These are phyloP conservation scores for Terrapene triunguis DNA, from an alignment of 2,113 vertebrate species.

Conservation along the genomic window DNA sequence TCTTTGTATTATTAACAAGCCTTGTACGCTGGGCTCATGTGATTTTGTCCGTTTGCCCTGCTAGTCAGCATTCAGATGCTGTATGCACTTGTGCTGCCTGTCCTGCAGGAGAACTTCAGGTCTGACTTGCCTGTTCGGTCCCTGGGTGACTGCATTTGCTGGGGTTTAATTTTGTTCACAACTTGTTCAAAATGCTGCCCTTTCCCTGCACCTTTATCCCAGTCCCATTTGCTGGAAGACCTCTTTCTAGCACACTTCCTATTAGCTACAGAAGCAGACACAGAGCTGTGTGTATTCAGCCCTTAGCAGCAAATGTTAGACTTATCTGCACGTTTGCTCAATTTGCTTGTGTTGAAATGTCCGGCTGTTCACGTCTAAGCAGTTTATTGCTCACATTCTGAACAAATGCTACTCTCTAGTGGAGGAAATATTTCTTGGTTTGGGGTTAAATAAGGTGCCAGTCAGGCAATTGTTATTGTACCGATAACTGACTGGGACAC, in stretches of 20 bases:
- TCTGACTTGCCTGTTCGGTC: background rate
- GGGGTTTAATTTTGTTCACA: background rate
- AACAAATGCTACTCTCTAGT: background rate
- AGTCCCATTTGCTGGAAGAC: background rate
- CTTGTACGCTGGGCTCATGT: accelerated
- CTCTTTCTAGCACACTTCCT: background rate
- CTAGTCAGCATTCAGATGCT: background rate
- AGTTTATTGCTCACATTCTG: background rate
- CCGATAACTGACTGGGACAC: background rate
- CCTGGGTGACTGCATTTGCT: background rate
- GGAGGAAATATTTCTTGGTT: background rate
- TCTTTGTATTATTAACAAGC: background rate
- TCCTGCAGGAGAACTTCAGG: background rate
- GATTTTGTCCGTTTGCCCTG: background rate
- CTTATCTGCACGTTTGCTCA: background rate
- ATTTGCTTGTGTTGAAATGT: background rate
- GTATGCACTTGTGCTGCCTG: background rate
- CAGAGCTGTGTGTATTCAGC: background rate
- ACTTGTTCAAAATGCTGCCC: background rate
- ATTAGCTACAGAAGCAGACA: accelerated
- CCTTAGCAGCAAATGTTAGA: background rate
- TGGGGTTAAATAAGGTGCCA: background rate
- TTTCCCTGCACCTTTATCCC: background rate
- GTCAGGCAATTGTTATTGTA: background rate
- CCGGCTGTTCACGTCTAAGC: background rate